Evolutionary conservation across 1,140 invertebrate genomes (phyloP).

Genomic region (Pentalonia nigronervosa): DNA sequence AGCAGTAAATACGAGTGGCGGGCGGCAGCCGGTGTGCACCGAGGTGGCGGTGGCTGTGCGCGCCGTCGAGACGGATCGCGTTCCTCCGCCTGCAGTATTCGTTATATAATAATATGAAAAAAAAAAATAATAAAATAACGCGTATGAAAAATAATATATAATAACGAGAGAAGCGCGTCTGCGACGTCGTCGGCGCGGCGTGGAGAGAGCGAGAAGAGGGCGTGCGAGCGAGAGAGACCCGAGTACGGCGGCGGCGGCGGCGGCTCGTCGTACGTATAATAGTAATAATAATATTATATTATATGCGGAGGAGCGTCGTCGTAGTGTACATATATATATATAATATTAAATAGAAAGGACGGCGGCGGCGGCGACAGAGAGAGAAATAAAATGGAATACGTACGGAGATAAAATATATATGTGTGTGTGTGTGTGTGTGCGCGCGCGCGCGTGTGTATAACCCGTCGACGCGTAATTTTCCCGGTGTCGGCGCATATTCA

Average conservation of each 20-base stretch:
- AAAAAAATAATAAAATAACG: constrained; percentile 7
- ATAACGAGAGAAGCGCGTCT: constrained; percentile 4
- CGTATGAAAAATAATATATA: not conserved
- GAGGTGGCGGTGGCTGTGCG: not conserved
- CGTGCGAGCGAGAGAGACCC: not conserved
- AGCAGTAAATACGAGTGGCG: not conserved
- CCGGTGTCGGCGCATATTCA: constrained; percentile 38
- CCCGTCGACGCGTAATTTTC: constrained; percentile 42
- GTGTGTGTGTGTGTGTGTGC: not conserved
- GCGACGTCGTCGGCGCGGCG: not conserved
- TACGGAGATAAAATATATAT: not conserved
- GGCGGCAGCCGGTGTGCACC: not conserved
- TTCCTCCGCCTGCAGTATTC: not conserved
- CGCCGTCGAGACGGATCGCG: not conserved
- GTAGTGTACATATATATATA: not conserved
- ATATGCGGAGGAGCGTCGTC: not conserved
- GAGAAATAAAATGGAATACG: not conserved
- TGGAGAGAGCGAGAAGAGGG: not conserved
- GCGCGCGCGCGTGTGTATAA: not conserved
- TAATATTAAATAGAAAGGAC: not conserved
- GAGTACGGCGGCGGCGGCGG: not conserved
- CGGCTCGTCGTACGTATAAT: not conserved
- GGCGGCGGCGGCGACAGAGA: not conserved
- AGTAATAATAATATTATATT: constrained; percentile 21
- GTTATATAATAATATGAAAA: not conserved